Evolutionary conservation across 2,113 vertebrate species (phyloP), one percentile per base, ranked within the genome.

Genomic region (Trichechus manatus): DNA sequence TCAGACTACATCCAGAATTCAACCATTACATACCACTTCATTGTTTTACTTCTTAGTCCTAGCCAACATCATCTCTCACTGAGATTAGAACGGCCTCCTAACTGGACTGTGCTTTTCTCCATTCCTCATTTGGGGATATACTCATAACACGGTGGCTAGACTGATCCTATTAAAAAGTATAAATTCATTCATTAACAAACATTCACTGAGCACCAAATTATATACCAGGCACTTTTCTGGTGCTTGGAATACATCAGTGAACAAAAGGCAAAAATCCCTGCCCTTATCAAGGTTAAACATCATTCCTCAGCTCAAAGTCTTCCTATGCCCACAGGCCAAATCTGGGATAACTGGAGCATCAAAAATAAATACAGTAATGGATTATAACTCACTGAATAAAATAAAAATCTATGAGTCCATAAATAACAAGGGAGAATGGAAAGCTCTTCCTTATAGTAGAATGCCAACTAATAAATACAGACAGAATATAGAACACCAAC

Each of bases 401-500:
- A 96, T 68, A 68, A 83, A 93, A 91, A 88, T 79, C n/a, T 92
- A 27, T 79, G 63, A 91, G 23, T 63, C 50, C 29, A 85, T 17
- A 91, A 84, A 78, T 66, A 87, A 64, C 56, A 78, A 95, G 50
- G 31, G 31, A 80, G 50, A 85, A 89, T 63, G n/a, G 20, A 85
- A 81, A 68, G 33, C 20, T 95, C 79, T 95, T 93, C 64, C 79
- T 75, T 75, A 56, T 27, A 61, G 68, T 20, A 86, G 13, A 90
- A 70, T 70, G 42, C 4, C 63, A 91, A 81, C 64, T 59, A 82
- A 59, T 64, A 87, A 79, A 68, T 56, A 85, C 0, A 89, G 15
- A 66, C 23, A 14, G 33, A 64, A 64, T 23, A 61, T 20, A 85
- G 14, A 89, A 66, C 59, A 27, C 9, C 70, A 91, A 81, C 75